Evolutionary conservation across 2,888 invertebrate species (phyloP).

Genomic region (Callimorpha dominula): DNA sequence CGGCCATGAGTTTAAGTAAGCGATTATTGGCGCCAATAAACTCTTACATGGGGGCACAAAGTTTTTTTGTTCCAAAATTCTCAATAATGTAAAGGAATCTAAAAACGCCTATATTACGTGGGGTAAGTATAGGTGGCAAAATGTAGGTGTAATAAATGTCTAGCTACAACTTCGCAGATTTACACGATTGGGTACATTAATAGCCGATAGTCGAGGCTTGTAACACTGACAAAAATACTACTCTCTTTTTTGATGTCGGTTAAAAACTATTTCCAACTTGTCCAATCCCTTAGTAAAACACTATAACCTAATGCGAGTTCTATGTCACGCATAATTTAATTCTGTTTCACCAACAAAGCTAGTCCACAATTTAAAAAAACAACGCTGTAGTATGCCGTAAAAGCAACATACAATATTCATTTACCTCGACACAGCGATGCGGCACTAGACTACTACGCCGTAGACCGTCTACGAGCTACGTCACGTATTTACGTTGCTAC

Average conservation of each 20-base stretch:
- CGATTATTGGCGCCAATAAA: too few species aligned
- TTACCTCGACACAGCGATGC: conserved; percentile 22
- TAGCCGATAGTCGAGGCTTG: too few species aligned
- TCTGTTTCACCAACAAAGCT: background rate
- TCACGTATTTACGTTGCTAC: conserved; percentile 73
- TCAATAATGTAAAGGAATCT: too few species aligned
- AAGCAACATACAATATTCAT: conserved; percentile 45
- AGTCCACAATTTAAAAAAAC: conserved; percentile 15
- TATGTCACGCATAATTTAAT: background rate
- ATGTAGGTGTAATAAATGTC: too few species aligned
- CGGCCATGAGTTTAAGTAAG: too few species aligned
- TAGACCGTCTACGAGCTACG: conserved; percentile 71
- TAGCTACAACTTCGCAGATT: too few species aligned
- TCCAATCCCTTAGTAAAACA: background rate
- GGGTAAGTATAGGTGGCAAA: too few species aligned
- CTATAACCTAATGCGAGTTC: conserved; percentile 2
- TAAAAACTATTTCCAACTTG: background rate
- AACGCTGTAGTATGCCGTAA: conserved; percentile 14
- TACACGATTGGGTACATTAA: too few species aligned
- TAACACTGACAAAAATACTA: background rate
- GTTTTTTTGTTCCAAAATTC: too few species aligned
- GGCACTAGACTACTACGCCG: conserved; percentile 67
- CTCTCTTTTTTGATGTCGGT: background rate
- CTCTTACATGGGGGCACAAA: too few species aligned
- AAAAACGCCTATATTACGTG: too few species aligned